phyloP scores from a whole-genome alignment of 2,888 invertebrate species.

The Lumbricus terrestris region DNA sequence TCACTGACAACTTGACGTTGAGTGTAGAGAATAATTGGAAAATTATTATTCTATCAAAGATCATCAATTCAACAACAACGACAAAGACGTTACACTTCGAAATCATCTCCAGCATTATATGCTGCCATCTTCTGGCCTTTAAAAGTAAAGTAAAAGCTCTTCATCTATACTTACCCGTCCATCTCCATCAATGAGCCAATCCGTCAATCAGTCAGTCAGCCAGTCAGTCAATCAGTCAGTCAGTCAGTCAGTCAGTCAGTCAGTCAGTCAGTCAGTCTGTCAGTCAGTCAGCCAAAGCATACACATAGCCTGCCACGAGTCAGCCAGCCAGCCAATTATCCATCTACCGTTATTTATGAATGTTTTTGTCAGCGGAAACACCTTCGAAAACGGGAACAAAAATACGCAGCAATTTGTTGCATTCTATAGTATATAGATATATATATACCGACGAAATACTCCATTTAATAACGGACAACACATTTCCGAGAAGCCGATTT shows the following conservation, averaged over 20 bases:
- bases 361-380: background rate
- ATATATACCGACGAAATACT: background rate
- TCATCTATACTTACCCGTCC: background rate
- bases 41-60: too few relatives aligned
- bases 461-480: background rate
- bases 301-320: background rate
- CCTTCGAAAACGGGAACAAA: background rate
- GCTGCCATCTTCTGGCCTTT: too few relatives aligned
- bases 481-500: background rate
- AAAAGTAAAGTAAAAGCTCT: too few relatives aligned
- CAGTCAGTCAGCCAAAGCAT: background rate
- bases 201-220: too few relatives aligned
- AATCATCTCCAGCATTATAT: too few relatives aligned
- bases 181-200: background rate
- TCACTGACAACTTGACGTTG: too few relatives aligned
- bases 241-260: slow-evolving; percentile 9
- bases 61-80: background rate
- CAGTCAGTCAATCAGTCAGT: too few relatives aligned
- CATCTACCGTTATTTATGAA: background rate
- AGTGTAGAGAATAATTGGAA: too few relatives aligned
- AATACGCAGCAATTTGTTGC: background rate
- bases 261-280: background rate
- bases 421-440: too few relatives aligned
- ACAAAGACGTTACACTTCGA: too few relatives aligned
- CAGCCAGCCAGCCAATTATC: background rate